Percentiles rank a stretch among this genome's conserved stretches.
Evolutionary conservation across 92 coral and sea anemone species (phyloP).

Genomic region (Porites cylindrica): DNA sequence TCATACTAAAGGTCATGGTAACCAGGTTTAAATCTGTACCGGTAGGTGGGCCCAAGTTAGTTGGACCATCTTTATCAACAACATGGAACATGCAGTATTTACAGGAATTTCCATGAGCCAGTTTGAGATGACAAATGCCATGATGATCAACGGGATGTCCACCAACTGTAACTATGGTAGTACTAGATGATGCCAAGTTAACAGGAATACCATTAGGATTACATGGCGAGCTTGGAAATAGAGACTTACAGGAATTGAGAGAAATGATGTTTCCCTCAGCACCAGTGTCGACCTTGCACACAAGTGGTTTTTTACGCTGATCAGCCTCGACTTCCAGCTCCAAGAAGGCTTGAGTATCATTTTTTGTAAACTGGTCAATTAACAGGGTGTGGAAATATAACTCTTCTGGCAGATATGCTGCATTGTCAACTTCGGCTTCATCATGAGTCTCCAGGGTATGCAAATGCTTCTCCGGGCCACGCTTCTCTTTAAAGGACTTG

Average conservation of each 20-base stretch:
- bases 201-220: constrained; percentile 65
- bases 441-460: background rate
- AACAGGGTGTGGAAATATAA: constrained; percentile 66
- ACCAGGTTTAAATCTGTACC: no score
- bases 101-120: constrained; percentile 61
- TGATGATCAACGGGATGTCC: constrained; percentile 57
- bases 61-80: no score
- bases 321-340: constrained; percentile 60
- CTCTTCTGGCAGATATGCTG: constrained; percentile 31
- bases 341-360: constrained; percentile 66
- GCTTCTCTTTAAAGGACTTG: background rate
- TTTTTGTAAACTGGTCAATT: constrained; percentile 48
- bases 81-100: background rate
- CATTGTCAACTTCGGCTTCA: background rate
- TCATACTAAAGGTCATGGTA: no score
- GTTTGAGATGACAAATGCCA: constrained; percentile 70
- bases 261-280: constrained; percentile 81
- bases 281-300: constrained; percentile 79
- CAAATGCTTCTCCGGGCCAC: constrained; percentile 1
- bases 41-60: no score
- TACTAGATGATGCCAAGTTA: constrained; percentile 61
- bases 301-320: constrained; percentile 45
- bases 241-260: constrained; percentile 52
- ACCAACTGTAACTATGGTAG: constrained; percentile 72
- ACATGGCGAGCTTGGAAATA: constrained; percentile 53